Evolutionary conservation across 2,888 invertebrate genomes (phyloP).

Genomic region (Aspidapion aeneum): DNA sequence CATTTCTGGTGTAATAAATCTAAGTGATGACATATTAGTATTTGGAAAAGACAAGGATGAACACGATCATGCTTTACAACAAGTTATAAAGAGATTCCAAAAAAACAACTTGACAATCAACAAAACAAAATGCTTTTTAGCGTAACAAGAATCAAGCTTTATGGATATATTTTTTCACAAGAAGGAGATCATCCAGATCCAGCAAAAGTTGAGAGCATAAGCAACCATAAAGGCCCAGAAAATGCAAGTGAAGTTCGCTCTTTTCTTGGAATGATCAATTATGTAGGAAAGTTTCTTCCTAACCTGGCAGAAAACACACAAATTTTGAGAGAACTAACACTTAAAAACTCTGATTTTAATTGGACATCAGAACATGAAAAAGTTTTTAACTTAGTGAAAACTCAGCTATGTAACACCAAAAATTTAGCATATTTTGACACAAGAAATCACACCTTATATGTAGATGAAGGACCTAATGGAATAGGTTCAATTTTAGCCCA

Average conservation of each 20-base stretch:
- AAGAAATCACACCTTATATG: constrained; percentile 16
- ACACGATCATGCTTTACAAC: constrained; percentile 34
- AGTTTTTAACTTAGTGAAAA: constrained; percentile 10
- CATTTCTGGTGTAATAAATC: constrained; percentile 11
- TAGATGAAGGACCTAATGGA: constrained; percentile 21
- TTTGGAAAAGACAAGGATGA: constrained; percentile 32
- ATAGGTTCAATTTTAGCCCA: constrained; percentile 17
- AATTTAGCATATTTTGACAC: constrained; percentile 14
- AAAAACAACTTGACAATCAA: constrained; percentile 29
- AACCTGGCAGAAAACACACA: constrained; percentile 19
- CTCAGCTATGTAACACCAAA: too few species aligned
- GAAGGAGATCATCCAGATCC: constrained; percentile 34
- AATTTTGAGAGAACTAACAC: constrained; percentile 9
- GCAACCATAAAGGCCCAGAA: constrained; percentile 27
- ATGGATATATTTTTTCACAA: constrained; percentile 32
- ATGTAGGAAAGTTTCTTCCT: constrained; percentile 19
- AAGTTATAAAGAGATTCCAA: constrained; percentile 31
- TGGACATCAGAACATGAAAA: constrained; percentile 1
- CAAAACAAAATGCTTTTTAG: too few species aligned
- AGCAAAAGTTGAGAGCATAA: constrained; percentile 31
- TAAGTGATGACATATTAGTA: constrained; percentile 28
- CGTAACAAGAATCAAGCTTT: constrained; percentile 32
- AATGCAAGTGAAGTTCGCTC: constrained; percentile 29
- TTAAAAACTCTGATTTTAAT: constrained; percentile 3
- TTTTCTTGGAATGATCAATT: constrained; percentile 34